Conservation (phyloP, 1,140 invertebrate genomes). For the Pseudomyrmex pallidus region DNA sequence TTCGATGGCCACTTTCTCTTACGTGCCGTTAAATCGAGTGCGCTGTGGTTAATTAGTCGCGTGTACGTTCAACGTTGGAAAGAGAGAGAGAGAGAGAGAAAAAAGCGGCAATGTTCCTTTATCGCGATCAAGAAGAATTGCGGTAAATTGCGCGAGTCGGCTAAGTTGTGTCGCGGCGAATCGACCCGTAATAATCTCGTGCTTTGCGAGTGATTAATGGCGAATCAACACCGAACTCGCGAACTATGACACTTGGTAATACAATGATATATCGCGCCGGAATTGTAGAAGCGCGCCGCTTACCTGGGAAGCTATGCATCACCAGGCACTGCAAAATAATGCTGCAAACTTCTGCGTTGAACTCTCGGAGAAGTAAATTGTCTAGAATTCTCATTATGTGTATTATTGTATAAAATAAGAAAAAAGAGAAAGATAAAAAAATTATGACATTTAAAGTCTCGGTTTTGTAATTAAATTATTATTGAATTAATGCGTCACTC, state of each 20-base stretch:
- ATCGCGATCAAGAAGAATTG: constrained; percentile 8
- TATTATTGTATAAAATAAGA: neutral
- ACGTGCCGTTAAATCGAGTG: constrained; percentile 28
- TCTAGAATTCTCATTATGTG: neutral
- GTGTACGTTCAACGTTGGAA: neutral
- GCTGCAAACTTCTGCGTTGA: constrained; percentile 6
- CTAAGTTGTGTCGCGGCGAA: neutral
- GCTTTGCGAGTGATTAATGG: constrained; percentile 6
- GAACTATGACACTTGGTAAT: neutral
- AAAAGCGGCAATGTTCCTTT: neutral
- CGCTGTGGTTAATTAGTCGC: constrained; percentile 26
- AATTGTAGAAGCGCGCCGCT: neutral
- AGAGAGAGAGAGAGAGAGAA: neutral
- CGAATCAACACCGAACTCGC: constrained; percentile 26
- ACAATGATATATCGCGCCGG: constrained; percentile 13
- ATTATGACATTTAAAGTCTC: neutral
- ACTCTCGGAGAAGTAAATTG: neutral
- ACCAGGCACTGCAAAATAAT: neutral
- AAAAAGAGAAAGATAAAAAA: neutral
- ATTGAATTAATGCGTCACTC: no score
- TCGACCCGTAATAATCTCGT: neutral
- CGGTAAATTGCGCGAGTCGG: constrained; percentile 9
- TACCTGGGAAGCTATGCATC: neutral
- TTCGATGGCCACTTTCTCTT: constrained; percentile 46
- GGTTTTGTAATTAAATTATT: no score